Evolutionary conservation across 2,113 vertebrate genomes (phyloP).

Genomic region (Phrynocephalus versicolor): DNA sequence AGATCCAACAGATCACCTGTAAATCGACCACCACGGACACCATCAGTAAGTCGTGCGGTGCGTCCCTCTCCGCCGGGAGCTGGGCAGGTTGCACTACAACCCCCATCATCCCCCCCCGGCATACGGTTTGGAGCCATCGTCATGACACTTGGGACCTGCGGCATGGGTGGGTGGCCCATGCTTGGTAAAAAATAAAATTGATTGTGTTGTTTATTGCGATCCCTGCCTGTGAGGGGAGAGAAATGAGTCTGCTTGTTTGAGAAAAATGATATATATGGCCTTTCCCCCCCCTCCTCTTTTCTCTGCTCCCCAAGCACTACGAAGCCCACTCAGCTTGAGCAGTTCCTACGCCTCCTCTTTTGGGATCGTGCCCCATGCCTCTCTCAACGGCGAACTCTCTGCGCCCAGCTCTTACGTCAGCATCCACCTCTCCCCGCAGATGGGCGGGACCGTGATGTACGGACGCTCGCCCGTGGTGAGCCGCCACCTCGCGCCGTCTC

Average conservation of each 20-base stretch:
- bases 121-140: too few species aligned
- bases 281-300: neutral
- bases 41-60: conserved; percentile 74
- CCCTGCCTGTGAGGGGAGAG: too few species aligned
- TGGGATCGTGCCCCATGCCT: conserved; percentile 81
- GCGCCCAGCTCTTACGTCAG: conserved; percentile 82
- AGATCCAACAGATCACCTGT: conserved; percentile 77
- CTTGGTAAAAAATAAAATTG: too few species aligned
- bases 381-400: conserved; percentile 84
- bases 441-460: conserved; percentile 81
- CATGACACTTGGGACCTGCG: too few species aligned
- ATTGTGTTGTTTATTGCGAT: too few species aligned
- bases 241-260: too few species aligned
- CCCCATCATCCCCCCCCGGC: neutral
- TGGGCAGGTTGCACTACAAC: neutral
- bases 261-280: too few species aligned
- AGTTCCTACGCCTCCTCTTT: conserved; percentile 84
- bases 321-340: conserved; percentile 83
- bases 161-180: too few species aligned
- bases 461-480: conserved; percentile 85
- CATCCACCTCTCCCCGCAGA: conserved; percentile 86
- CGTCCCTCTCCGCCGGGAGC: rapidly evolving
- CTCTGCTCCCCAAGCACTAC: conserved; percentile 74
- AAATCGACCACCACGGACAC: conserved; percentile 77
- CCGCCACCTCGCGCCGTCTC: too few species aligned